Conservation (phyloP, 2,797 vertebrate genomes). For the Chelmon rostratus region DNA sequence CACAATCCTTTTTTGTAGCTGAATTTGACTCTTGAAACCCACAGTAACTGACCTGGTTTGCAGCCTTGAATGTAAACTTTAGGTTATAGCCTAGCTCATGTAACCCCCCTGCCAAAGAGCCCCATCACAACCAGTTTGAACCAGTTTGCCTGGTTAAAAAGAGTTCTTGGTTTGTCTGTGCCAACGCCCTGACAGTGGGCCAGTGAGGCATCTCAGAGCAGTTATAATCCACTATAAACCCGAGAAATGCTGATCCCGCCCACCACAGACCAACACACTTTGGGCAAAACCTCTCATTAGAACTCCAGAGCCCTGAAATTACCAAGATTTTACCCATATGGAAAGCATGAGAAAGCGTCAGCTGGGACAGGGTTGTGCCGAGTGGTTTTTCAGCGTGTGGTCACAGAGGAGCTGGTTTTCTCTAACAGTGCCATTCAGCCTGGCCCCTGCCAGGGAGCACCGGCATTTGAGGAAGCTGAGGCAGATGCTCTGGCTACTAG, state of each 20-base stretch:
- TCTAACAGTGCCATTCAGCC: conserved; percentile 77
- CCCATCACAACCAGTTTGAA: conserved; percentile 73
- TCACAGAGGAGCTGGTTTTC: conserved; percentile 75
- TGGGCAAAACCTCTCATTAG: conserved; percentile 86
- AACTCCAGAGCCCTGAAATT: conserved; percentile 83
- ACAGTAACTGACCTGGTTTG: conserved; percentile 25
- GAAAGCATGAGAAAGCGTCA: conserved; percentile 84
- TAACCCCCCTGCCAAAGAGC: conserved; percentile 36
- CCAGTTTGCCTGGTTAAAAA: conserved; percentile 75
- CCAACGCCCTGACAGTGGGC: conserved; percentile 80
- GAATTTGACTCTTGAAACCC: conserved; percentile 16
- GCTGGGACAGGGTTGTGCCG: conserved; percentile 74
- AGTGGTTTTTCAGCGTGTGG: conserved; percentile 82
- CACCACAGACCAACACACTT: conserved; percentile 84
- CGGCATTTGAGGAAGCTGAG: conserved; percentile 65
- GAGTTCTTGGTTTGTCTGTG: conserved; percentile 70
- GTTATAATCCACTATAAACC: conserved; percentile 80
- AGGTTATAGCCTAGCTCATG: conserved; percentile 24
- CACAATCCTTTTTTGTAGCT: conserved; percentile 13
- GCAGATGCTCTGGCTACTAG: conserved; percentile 76
- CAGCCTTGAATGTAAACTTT: conserved; percentile 38
- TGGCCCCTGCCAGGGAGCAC: conserved; percentile 65
- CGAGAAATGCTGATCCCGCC: conserved; percentile 79
- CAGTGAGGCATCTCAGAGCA: conserved; percentile 74
- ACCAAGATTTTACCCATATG: conserved; percentile 82